Base-by-base conservation (phyloP, 1,140 invertebrate species). In the Drosophila asahinai region DNA sequence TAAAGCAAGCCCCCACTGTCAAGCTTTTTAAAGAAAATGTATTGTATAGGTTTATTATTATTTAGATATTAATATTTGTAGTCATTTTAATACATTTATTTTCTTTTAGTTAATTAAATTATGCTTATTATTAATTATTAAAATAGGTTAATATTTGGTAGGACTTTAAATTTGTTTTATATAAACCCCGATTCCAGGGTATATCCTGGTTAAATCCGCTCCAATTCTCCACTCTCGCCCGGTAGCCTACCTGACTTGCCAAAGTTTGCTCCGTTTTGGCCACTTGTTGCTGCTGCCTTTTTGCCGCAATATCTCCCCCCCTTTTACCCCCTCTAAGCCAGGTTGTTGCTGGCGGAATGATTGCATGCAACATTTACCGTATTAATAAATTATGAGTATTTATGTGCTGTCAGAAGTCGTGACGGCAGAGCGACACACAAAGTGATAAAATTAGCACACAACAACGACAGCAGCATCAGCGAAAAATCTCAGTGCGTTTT, bases 331-430 rank as follows among this genome's bases (percentile, higher is more conserved):
- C 57, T 62, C 30, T 63, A n/a, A 38, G 70, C 67, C 43, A 12
- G 65, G 36, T 59, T 74, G 36, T 59, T 72, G 86, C 80, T 74
- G 65, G 77, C 74, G 83, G 86, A 89, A 87, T 83, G 81, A 91
- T 84, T 84, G 89, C 89, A 91, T 91, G 89, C 89, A 91, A 87
- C 89, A 91, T 89, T 91, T 91, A 91, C 89, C 87, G 89, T 90
- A 90, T 90, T 92, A 92, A 92, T 92, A 92, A 92, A 92, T 92
- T 92, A 92, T 92, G 91, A 92, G 91, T 92, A 92, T 92, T 92
- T 92, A 92, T 92, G 91, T 92, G 91, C 91, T 92, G 91, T 92
- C 91, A 89, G 81, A 91, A 89, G 86, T 89, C 86, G 84, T 86
- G 86, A 89, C 84, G 84, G 84, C 84, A 89, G 91, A 92, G 91